Conservation (phyloP, 1,140 invertebrate species). For the Apis florea region DNA sequence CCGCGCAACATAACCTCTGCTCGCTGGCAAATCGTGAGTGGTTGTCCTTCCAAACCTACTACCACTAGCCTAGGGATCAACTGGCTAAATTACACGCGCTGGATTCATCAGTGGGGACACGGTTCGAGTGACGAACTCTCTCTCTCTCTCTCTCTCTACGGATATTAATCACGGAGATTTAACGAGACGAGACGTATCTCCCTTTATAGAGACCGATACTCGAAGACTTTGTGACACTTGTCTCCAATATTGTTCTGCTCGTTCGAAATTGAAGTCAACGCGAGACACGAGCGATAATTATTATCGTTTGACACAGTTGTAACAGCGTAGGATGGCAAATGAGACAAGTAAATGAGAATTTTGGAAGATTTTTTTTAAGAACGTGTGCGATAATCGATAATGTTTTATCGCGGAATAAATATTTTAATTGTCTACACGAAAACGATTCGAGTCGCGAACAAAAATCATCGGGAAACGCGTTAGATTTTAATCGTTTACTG, state of each 20-base stretch:
- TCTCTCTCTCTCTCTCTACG: constrained; percentile 45
- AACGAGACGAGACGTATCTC: constrained; percentile 41
- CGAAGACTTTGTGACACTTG: constrained; percentile 27
- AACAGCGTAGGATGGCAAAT: no score
- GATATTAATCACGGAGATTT: constrained; percentile 55
- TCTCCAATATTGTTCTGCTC: constrained; percentile 30
- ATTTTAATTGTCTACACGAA: no score
- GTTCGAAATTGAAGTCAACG: constrained; percentile 33
- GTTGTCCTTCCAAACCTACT: constrained; percentile 53
- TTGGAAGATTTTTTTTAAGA: no score
- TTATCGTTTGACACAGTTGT: background rate
- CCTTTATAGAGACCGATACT: background rate
- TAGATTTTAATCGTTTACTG: no score
- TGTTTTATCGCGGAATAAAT: no score
- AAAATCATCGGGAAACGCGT: no score
- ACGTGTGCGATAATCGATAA: background rate
- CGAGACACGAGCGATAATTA: no score
- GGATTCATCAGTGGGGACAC: constrained; percentile 54
- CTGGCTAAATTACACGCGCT: constrained; percentile 59
- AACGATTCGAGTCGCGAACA: no score
- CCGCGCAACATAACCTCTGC: constrained; percentile 40
- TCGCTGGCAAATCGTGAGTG: constrained; percentile 55
- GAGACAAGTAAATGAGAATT: no score
- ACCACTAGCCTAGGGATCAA: constrained; percentile 51
- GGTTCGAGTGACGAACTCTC: constrained; percentile 57